Percentiles rank a stretch among this genome's conserved stretches.
phyloP scores from a whole-genome alignment of 2,797 vertebrate species.

The Mormyrops boulengeri region DNA sequence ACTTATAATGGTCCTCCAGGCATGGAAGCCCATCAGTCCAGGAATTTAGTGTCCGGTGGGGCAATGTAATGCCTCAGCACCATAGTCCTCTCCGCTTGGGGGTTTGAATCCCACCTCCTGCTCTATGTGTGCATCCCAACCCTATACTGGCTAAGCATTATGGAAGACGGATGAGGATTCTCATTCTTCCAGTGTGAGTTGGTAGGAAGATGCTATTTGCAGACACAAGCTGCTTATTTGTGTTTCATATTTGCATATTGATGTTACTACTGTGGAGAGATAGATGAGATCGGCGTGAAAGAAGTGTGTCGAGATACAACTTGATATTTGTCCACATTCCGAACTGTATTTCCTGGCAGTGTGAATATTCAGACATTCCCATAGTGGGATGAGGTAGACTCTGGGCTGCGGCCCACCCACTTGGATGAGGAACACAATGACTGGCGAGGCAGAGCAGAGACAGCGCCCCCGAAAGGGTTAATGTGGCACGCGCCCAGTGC shows the following conservation, averaged over 20 bases:
- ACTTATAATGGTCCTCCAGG: neutral
- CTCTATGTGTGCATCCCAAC: neutral
- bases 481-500: constrained; percentile 34
- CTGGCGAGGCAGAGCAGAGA: neutral
- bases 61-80: neutral
- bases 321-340: neutral
- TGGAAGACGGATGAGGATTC: neutral
- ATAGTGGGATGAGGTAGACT: neutral
- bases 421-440: neutral
- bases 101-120: neutral
- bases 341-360: neutral
- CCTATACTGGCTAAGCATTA: neutral
- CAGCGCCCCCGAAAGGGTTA: constrained; percentile 2
- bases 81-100: neutral
- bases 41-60: neutral
- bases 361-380: neutral
- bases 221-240: neutral
- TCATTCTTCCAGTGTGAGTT: neutral
- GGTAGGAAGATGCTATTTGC: neutral
- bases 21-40: neutral
- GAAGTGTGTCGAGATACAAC: neutral
- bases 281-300: neutral
- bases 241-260: neutral
- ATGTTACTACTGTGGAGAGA: neutral
- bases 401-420: neutral